phyloP scores from a whole-genome alignment of 53 echinoderm and acorn worm species.

The Hippasteria phrygiana region DNA sequence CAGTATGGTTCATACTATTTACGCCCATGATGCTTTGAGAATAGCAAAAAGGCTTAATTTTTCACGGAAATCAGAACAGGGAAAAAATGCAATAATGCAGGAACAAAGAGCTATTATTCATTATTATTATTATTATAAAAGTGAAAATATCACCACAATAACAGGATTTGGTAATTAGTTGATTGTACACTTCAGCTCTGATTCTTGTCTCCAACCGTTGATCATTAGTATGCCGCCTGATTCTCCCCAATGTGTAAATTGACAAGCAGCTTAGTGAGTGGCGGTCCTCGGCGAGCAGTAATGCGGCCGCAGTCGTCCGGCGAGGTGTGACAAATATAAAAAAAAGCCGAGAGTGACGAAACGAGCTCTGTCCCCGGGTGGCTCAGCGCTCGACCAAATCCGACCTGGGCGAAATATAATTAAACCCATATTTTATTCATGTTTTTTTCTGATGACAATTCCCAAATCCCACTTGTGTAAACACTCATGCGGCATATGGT shows the following conservation, averaged over 20 bases:
- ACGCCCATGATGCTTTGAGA: too few species aligned
- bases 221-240: conserved; percentile 23
- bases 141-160: too few species aligned
- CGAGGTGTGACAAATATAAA: not conserved
- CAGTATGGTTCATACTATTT: too few species aligned
- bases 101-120: too few species aligned
- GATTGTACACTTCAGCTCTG: not conserved
- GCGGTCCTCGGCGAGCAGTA: not conserved
- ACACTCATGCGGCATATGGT: not conserved
- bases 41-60: too few species aligned
- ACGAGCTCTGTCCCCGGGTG: not conserved
- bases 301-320: not conserved
- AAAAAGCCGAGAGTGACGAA: conserved; percentile 14
- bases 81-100: too few species aligned
- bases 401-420: not conserved
- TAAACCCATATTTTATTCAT: conserved; percentile 7
- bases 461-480: conserved; percentile 31
- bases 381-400: not conserved
- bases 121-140: too few species aligned
- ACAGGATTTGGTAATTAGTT: too few species aligned
- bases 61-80: too few species aligned
- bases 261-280: conserved; percentile 20
- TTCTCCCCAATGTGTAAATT: conserved; percentile 19
- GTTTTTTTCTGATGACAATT: conserved; percentile 1
- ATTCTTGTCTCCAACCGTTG: not conserved